Base-by-base conservation (phyloP, 2,113 vertebrate genomes). In the Engraulis encrasicolus region DNA sequence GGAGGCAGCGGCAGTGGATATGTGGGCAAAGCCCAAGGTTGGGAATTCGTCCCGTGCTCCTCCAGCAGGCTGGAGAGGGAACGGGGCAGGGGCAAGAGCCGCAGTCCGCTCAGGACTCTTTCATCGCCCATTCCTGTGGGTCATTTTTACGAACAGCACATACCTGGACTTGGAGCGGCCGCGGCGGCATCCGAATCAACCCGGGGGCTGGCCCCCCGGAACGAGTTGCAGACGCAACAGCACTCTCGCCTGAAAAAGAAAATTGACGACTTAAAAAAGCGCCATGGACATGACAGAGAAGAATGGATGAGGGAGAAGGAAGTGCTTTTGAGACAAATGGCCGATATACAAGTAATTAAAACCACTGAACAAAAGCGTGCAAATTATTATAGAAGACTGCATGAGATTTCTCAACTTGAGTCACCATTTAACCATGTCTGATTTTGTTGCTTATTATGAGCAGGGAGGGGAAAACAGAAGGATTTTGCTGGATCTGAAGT, bases 251-350 rank as follows among this genome's bases (percentile, higher is more conserved):
- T 94, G 1, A 95, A 92, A 87, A 95, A 91, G 89, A 96, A 93
- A 87, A 88, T 87, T 6, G 91, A 94, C 54, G 94, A 94, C 50
- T 50, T 86, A 45, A 95, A 94, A 86, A 95, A 91, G 84, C 83
- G 88, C 81, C 92, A 91, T 37, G 85, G 90, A 7, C 92, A 93
- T 80, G 94, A 95, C 49, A 95, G 92, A 82, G 91, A 94, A 58
- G 91, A 86, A 74, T 95, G 94, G 93, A 92, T 88, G 88, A 91
- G 87, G 1, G 93, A 95, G 88, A 95, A 96, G 86, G 90, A 94
- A 86, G 85, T 66, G n/a, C 85, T 96, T 86, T 86, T 96, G 85
- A 95, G 94, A 91, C 92, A 95, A 92, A 90, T 94, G 86, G 94
- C 94, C 80, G 90, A 94, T 50, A 93, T 96, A 88, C 92, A 96